Evolutionary conservation across 2,888 invertebrate genomes (phyloP).

Genomic region (Cheilosia scutellata): DNA sequence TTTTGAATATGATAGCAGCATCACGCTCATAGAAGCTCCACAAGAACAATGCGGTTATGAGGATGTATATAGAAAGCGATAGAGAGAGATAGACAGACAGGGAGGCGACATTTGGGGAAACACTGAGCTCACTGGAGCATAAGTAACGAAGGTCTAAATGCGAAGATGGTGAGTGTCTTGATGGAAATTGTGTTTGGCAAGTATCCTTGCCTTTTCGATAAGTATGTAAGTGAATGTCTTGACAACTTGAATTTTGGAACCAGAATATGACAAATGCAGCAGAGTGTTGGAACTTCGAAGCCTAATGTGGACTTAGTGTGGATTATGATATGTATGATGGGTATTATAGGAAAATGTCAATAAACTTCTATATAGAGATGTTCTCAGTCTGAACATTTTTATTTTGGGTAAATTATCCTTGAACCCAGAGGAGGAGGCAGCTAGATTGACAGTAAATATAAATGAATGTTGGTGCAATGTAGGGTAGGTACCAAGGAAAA

Average conservation of each 20-base stretch:
- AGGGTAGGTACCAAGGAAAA: too few relatives aligned
- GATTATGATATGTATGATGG: conserved; percentile 22
- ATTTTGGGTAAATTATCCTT: too few relatives aligned
- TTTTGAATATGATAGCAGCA: conserved; percentile 42
- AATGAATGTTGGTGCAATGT: too few relatives aligned
- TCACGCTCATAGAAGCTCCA: neutral
- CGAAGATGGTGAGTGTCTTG: conserved; percentile 6
- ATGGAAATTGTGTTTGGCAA: conserved; percentile 7
- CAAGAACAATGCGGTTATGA: conserved; percentile 7
- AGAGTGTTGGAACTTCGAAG: neutral
- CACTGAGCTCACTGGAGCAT: conserved; percentile 29
- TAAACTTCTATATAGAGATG: too few relatives aligned
- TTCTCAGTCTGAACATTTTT: neutral
- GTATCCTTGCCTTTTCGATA: conserved; percentile 49
- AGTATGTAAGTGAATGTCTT: conserved; percentile 50
- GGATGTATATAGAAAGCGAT: neutral
- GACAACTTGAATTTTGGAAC: conserved; percentile 56
- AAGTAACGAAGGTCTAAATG: conserved; percentile 50
- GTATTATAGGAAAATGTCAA: conserved; percentile 9
- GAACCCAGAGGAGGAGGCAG: too few relatives aligned
- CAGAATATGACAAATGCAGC: conserved; percentile 6
- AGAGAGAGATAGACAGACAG: neutral
- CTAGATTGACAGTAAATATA: too few relatives aligned
- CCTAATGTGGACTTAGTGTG: conserved; percentile 17
- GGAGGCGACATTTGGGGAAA: too few relatives aligned